These are phyloP conservation scores for Perithous albicinctus DNA, from an alignment of 2,888 invertebrate species.

Conservation along the genomic window DNA sequence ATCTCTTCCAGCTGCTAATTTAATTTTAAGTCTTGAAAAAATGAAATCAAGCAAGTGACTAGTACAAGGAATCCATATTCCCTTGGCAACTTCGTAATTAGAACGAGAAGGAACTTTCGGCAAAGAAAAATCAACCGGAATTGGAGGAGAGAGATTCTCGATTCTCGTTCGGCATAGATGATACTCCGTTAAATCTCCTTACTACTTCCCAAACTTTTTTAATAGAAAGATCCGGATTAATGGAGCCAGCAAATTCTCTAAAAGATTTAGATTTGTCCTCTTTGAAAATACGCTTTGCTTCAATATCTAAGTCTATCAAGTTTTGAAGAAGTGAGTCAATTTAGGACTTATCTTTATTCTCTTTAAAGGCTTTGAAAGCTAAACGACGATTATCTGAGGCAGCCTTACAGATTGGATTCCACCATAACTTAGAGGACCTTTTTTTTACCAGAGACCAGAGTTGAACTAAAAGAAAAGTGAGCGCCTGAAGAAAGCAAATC, in stretches of 20 bases:
- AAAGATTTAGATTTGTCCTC: not conserved
- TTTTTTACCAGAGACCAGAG: not conserved
- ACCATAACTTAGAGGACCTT: not conserved
- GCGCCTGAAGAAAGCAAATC: not conserved
- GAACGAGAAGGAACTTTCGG: not conserved
- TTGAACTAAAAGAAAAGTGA: fast-evolving
- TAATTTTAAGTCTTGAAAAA: not conserved
- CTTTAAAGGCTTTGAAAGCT: too few species aligned
- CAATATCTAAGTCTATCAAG: not conserved
- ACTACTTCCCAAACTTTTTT: not conserved
- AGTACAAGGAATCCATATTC: slow-evolving; percentile 2
- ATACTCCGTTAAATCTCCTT: not conserved
- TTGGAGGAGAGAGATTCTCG: not conserved
- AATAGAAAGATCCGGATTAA: not conserved
- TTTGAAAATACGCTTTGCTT: not conserved
- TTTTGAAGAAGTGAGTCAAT: not conserved
- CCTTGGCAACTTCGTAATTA: not conserved
- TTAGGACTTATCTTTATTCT: not conserved
- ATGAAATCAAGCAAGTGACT: not conserved
- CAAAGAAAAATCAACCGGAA: not conserved
- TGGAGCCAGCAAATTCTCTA: not conserved
- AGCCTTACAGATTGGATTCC: not conserved
- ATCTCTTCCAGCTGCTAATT: not conserved
- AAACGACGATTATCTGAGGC: not conserved
- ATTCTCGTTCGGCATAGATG: not conserved